These are phyloP conservation scores for Eurystomus gularis DNA, from an alignment of 2,113 vertebrate genomes.

Conservation along the genomic window DNA sequence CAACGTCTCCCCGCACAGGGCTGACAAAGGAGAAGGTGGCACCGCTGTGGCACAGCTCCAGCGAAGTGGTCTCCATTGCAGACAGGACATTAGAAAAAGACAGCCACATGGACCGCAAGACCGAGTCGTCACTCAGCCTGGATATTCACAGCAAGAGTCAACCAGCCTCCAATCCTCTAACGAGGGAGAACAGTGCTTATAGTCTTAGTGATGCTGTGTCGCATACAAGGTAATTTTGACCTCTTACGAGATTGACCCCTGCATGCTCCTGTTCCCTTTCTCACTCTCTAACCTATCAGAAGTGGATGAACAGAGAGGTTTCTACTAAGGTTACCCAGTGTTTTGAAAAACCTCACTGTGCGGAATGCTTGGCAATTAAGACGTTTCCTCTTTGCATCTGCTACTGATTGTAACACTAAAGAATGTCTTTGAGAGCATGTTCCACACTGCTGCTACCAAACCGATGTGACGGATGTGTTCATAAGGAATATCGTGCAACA, in stretches of 20 bases:
- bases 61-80: conserved; percentile 84
- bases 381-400: neutral
- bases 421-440: neutral
- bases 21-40: conserved; percentile 81
- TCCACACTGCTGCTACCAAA: neutral
- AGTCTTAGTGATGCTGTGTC: conserved; percentile 87
- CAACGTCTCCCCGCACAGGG: conserved; percentile 72
- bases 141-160: conserved; percentile 83
- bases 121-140: conserved; percentile 80
- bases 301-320: neutral
- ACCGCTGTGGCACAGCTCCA: conserved; percentile 89
- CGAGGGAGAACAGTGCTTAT: conserved; percentile 89
- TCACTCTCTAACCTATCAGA: neutral
- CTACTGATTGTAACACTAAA: neutral
- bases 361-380: neutral
- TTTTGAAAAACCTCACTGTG: neutral
- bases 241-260: neutral
- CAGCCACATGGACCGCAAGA: conserved; percentile 76
- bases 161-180: conserved; percentile 80
- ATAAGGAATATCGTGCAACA: neutral
- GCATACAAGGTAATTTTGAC: conserved; percentile 83
- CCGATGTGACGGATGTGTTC: neutral
- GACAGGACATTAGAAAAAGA: conserved; percentile 84
- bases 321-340: neutral
- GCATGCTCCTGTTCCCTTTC: neutral